Percentiles rank a stretch among this genome's conserved stretches.
Evolutionary conservation across 2,888 invertebrate genomes (phyloP).

Genomic region (Junonia oenone): DNA sequence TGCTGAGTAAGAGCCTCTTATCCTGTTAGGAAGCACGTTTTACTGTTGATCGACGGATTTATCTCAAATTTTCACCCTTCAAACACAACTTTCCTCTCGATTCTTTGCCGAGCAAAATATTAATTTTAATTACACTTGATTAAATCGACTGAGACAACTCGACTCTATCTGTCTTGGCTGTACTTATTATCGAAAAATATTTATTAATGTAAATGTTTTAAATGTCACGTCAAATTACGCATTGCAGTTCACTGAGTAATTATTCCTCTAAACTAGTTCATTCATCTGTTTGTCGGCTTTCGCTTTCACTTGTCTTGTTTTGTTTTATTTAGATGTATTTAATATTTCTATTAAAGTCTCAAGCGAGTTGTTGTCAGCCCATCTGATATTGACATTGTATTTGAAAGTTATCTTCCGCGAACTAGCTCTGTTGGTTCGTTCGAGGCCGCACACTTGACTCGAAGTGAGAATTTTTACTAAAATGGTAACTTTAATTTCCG

Average conservation of each 20-base stretch:
- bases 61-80: no score
- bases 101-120: no score
- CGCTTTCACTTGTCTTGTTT: conserved; percentile 48
- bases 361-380: conserved; percentile 24
- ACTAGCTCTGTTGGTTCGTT: conserved; percentile 44
- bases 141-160: no score
- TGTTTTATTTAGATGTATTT: conserved; percentile 26
- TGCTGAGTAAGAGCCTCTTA: no score
- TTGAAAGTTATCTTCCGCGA: conserved; percentile 65
- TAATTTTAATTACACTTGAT: no score
- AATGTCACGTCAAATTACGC: background rate
- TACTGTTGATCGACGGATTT: no score
- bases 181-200: no score
- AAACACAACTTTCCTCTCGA: no score
- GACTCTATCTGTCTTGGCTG: no score
- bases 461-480: conserved; percentile 17
- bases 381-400: conserved; percentile 60
- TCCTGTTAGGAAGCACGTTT: background rate
- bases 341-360: conserved; percentile 18
- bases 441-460: conserved; percentile 49
- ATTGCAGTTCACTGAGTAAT: background rate
- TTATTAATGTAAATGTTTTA: no score
- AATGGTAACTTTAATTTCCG: conserved; percentile 10
- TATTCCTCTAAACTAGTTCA: conserved; percentile 41
- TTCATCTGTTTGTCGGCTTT: conserved; percentile 37